Evolutionary conservation across 2,888 invertebrate genomes (phyloP).

Genomic region (Rotaria macrura): DNA sequence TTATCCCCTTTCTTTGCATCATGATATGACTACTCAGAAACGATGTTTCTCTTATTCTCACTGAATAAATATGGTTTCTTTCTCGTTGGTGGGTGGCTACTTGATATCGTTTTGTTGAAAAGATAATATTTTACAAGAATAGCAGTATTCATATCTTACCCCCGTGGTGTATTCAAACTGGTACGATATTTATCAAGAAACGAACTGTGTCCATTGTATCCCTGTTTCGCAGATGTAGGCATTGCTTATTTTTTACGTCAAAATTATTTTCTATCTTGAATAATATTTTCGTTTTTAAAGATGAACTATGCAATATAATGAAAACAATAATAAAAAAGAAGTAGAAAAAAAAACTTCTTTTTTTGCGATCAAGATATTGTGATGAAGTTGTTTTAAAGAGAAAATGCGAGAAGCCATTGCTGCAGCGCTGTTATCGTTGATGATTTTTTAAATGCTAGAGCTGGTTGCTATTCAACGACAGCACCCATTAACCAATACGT

Average conservation of each 20-base stretch:
- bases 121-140: background rate
- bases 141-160: background rate
- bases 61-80: background rate
- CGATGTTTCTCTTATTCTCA: background rate
- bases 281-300: background rate
- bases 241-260: background rate
- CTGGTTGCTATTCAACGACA: background rate
- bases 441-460: background rate
- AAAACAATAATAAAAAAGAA: background rate
- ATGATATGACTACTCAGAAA: background rate
- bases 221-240: background rate
- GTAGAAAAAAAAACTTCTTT: background rate
- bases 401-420: background rate
- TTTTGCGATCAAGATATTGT: background rate
- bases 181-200: slow-evolving; percentile 11
- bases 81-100: background rate
- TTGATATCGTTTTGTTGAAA: background rate
- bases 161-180: background rate
- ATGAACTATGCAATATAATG: background rate
- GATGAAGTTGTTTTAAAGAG: background rate
- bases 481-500: background rate
- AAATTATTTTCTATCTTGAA: background rate
- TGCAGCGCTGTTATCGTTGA: background rate
- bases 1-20: background rate
- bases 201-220: background rate